A percentile compares a stretch with the other conserved stretches of the same genome.
Evolutionary conservation across 2,888 invertebrate species (phyloP).

Genomic region (Andrena praecox): DNA sequence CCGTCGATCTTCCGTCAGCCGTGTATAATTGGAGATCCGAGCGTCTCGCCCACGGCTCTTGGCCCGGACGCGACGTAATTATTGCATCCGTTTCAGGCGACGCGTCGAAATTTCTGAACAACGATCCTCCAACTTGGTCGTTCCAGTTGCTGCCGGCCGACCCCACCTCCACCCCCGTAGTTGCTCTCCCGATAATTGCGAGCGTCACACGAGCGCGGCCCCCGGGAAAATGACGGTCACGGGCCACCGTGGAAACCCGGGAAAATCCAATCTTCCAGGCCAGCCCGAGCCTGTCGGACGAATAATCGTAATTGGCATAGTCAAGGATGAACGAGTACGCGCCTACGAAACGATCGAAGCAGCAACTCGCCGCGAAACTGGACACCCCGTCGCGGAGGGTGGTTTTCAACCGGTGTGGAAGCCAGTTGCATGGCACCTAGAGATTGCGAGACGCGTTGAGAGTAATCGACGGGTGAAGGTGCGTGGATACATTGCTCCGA

Average conservation of each 20-base stretch:
- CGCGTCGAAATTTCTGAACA: slow-evolving; percentile 48
- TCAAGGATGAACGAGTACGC: neutral
- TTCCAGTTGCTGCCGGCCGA: neutral
- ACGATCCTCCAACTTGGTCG: slow-evolving; percentile 38
- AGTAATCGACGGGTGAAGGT: neutral
- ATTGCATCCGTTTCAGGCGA: slow-evolving; percentile 53
- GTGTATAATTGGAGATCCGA: slow-evolving; percentile 47
- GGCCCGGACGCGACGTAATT: slow-evolving; percentile 40
- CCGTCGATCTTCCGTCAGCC: slow-evolving; percentile 17
- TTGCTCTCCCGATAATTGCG: slow-evolving; percentile 55
- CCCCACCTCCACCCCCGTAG: neutral
- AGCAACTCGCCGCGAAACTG: slow-evolving; percentile 23
- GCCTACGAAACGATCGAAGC: slow-evolving; percentile 8
- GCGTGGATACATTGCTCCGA: too few species aligned
- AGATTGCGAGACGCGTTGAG: neutral
- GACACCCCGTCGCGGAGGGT: neutral
- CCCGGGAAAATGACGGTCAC: slow-evolving; percentile 42
- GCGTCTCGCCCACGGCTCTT: slow-evolving; percentile 31
- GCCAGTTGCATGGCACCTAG: neutral
- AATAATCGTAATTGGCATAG: slow-evolving; percentile 46
- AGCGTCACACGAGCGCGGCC: slow-evolving; percentile 45
- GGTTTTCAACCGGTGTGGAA: neutral
- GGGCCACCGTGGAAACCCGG: slow-evolving; percentile 26
- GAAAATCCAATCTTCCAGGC: slow-evolving; percentile 22
- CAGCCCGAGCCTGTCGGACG: slow-evolving; percentile 28